Conservation (phyloP, 2,888 invertebrate species). For the Hypsopygia costalis region DNA sequence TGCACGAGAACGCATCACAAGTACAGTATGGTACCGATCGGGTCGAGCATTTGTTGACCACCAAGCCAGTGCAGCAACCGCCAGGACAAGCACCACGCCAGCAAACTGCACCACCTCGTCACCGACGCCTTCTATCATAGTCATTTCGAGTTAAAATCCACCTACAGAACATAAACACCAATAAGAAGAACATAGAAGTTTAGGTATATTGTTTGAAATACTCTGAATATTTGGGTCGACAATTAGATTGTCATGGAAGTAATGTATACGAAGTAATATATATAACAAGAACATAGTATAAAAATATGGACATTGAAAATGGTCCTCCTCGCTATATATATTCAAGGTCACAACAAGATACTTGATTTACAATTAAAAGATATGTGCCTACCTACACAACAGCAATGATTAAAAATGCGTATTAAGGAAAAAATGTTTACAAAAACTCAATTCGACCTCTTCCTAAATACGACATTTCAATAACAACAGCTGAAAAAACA, state of each 20-base stretch:
- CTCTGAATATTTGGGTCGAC: too few relatives aligned
- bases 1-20: constrained; percentile 78
- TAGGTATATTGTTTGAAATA: too few relatives aligned
- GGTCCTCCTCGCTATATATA: neutral
- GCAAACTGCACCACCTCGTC: constrained; percentile 91
- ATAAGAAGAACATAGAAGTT: too few relatives aligned
- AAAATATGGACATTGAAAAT: constrained; percentile 6
- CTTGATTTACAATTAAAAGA: neutral
- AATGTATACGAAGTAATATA: too few relatives aligned
- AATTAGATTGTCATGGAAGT: too few relatives aligned
- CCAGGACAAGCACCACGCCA: constrained; percentile 73
- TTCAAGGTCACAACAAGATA: neutral
- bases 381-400: neutral
- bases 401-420: too few relatives aligned
- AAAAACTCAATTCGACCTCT: constrained; percentile 29
- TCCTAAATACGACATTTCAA: constrained; percentile 37
- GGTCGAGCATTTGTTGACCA: constrained; percentile 88
- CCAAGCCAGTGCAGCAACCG: constrained; percentile 86
- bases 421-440: constrained; percentile 27
- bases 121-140: constrained; percentile 90
- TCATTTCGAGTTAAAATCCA: constrained; percentile 72
- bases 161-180: constrained; percentile 12
- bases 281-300: too few relatives aligned
- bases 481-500: constrained; percentile 19
- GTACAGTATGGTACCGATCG: constrained; percentile 84